phyloP scores from a whole-genome alignment of 2,113 vertebrate genomes.

The Corapipo altera region DNA sequence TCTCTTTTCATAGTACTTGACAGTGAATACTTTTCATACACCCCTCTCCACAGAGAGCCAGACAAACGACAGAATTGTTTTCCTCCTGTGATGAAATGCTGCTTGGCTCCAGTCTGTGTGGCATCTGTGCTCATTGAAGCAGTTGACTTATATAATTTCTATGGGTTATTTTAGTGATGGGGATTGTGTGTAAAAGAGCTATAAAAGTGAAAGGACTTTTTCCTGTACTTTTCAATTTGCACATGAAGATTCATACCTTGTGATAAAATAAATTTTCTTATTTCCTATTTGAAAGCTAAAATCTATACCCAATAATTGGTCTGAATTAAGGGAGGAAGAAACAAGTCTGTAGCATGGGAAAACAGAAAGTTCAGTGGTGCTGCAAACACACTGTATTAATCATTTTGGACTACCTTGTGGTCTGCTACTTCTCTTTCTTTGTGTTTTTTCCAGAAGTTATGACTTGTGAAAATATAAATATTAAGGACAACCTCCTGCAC shows the following conservation, averaged over 20 bases:
- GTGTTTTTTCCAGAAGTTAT: not conserved
- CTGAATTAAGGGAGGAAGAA: not conserved
- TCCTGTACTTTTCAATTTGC: not conserved
- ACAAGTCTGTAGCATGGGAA: not conserved
- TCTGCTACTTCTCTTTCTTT: not conserved
- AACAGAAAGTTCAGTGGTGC: not conserved
- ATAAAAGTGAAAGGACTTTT: not conserved
- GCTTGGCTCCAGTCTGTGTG: not conserved
- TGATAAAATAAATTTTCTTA: not conserved
- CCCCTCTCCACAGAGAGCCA: not conserved
- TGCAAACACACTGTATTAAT: not conserved
- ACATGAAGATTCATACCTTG: not conserved
- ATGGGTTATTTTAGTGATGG: not conserved
- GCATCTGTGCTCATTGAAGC: not conserved
- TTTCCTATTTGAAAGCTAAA: conserved; percentile 8
- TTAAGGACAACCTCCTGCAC: not conserved
- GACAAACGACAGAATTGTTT: not conserved
- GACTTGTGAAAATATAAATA: not conserved
- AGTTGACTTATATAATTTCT: not conserved
- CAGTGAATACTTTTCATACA: not conserved
- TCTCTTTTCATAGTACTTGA: not conserved
- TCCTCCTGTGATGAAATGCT: not conserved
- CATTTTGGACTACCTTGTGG: not conserved
- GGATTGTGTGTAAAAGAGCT: not conserved
- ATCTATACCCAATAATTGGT: not conserved